Evolutionary conservation across 2,888 invertebrate genomes (phyloP).

Genomic region (Petrolisthes cinctipes): DNA sequence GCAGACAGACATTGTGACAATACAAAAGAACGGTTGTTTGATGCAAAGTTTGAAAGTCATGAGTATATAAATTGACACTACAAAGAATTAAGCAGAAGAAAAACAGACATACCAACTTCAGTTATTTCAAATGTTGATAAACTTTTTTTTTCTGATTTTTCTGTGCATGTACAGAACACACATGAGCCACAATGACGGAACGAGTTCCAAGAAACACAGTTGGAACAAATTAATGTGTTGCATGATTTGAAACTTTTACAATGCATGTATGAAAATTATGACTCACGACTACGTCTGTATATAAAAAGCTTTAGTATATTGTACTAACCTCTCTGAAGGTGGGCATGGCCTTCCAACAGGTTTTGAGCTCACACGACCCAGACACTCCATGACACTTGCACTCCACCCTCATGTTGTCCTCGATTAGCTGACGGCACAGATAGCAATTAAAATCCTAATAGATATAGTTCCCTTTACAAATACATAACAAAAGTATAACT

Average conservation of each 20-base stretch:
- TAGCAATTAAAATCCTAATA: too few species aligned
- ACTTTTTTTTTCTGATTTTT: background rate
- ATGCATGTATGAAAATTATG: too few species aligned
- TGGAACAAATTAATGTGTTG: background rate
- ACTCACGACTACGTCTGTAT: too few species aligned
- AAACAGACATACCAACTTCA: background rate
- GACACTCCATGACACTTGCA: constrained; percentile 72
- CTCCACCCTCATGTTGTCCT: constrained; percentile 70
- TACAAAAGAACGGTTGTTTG: background rate
- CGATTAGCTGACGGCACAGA: constrained; percentile 68
- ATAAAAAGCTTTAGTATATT: too few species aligned
- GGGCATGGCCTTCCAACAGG: constrained; percentile 71
- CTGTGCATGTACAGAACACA: background rate
- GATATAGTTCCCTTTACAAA: too few species aligned
- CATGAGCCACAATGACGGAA: background rate
- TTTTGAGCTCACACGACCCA: constrained; percentile 71
- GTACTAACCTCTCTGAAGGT: constrained; percentile 68
- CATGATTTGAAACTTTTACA: background rate
- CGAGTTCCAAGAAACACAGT: background rate
- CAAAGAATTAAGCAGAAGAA: background rate
- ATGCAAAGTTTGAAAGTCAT: background rate
- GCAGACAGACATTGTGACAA: background rate
- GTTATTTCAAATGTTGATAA: background rate
- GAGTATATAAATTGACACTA: background rate
- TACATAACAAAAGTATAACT: too few species aligned